Conservation (phyloP, 2,113 vertebrate species). For the Sigmodon hispidus region DNA sequence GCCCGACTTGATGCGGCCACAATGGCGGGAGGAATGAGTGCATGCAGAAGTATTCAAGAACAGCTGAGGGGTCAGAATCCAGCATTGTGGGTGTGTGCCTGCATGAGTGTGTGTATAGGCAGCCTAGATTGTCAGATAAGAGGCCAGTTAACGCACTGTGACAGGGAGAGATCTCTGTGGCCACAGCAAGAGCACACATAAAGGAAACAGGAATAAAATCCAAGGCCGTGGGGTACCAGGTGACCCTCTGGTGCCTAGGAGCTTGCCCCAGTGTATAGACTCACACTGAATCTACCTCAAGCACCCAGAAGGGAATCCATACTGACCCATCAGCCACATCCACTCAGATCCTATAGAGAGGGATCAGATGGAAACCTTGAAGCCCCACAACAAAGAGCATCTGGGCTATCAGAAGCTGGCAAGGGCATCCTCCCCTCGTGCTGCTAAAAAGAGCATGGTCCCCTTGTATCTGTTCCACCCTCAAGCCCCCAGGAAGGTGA, state of each 20-base stretch:
- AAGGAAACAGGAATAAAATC: not conserved
- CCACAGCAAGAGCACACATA: not conserved
- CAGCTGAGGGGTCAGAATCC: not conserved
- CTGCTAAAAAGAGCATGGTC: not conserved
- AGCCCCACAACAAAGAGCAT: not conserved
- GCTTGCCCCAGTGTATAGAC: not conserved
- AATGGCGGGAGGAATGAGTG: not conserved
- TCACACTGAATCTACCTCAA: not conserved
- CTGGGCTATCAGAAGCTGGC: not conserved
- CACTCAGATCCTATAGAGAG: not conserved
- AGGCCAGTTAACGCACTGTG: not conserved
- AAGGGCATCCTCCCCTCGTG: not conserved
- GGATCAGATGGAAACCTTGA: not conserved
- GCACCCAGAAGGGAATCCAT: not conserved
- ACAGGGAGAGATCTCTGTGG: not conserved
- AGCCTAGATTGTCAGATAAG: not conserved
- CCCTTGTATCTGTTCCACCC: not conserved
- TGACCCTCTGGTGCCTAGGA: too few species aligned
- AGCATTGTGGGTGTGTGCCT: not conserved
- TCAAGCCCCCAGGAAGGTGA: not conserved
- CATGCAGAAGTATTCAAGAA: not conserved
- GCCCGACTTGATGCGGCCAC: not conserved
- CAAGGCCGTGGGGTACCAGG: fast-evolving
- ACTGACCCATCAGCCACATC: not conserved
- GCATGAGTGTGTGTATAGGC: not conserved